A percentile compares a stretch with the other conserved stretches of the same genome.
These are phyloP conservation scores for Laspeyria flexula DNA, from an alignment of 2,888 invertebrate species.

Conservation along the genomic window DNA sequence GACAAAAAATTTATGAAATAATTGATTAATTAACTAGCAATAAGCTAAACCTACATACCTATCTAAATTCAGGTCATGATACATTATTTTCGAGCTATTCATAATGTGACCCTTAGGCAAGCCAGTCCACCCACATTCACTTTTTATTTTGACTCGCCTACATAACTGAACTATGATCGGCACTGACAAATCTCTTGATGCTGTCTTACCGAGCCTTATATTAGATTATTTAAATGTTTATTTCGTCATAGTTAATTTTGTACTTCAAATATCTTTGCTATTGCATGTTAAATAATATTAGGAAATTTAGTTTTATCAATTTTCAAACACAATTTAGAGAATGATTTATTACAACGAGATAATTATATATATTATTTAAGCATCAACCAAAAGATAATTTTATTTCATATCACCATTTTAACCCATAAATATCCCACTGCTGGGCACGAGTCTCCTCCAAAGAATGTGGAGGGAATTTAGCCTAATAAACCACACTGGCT, in stretches of 20 bases:
- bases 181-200: constrained; percentile 37
- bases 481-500: too few relatives aligned
- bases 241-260: neutral
- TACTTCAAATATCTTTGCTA: neutral
- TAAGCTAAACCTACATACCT: neutral
- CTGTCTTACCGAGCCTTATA: neutral
- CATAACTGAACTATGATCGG: constrained; percentile 45
- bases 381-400: too few relatives aligned
- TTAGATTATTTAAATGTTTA: neutral
- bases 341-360: too few relatives aligned
- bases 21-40: too few relatives aligned
- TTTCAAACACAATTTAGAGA: too few relatives aligned
- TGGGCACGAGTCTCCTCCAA: too few relatives aligned
- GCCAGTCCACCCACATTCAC: constrained; percentile 65
- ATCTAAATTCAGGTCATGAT: neutral
- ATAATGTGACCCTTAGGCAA: constrained; percentile 55
- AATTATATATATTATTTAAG: too few relatives aligned
- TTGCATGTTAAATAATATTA: too few relatives aligned
- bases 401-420: too few relatives aligned
- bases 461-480: too few relatives aligned
- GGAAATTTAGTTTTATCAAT: neutral
- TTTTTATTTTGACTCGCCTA: constrained; percentile 39
- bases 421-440: too few relatives aligned
- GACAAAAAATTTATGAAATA: too few relatives aligned
- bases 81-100: constrained; percentile 12